phyloP scores from a whole-genome alignment of 2,888 invertebrate species.

The Exocentrus adspersus region DNA sequence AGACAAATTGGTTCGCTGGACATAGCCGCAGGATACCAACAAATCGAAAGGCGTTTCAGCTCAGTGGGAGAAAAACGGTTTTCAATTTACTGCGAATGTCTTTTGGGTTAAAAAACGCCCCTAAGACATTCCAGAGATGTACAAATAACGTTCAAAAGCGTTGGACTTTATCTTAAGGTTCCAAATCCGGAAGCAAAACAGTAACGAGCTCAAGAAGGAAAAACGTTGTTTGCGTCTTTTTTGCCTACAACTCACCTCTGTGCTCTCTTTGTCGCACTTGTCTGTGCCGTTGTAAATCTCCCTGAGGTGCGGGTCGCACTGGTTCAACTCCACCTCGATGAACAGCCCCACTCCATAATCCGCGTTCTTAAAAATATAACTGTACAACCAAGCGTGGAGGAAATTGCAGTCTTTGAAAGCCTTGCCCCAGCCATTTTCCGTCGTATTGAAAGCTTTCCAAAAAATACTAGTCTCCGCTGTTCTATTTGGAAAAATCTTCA shows the following conservation, averaged over 20 bases:
- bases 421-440: constrained; percentile 60
- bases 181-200: too few species aligned
- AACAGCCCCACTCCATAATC: constrained; percentile 55
- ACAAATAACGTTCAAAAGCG: too few species aligned
- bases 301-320: constrained; percentile 76
- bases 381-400: constrained; percentile 59
- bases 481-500: constrained; percentile 55
- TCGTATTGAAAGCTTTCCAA: constrained; percentile 67
- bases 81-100: too few species aligned
- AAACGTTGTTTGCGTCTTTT: too few species aligned
- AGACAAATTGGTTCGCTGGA: too few species aligned
- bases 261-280: constrained; percentile 67
- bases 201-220: too few species aligned
- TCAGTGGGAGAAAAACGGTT: too few species aligned
- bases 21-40: too few species aligned
- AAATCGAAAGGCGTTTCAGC: too few species aligned
- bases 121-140: too few species aligned
- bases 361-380: constrained; percentile 53
- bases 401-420: constrained; percentile 61
- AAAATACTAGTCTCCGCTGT: constrained; percentile 66
- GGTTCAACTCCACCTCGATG: constrained; percentile 71
- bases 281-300: constrained; percentile 76
- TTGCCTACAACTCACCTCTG: constrained; percentile 53
- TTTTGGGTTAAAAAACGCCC: too few species aligned
- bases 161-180: too few species aligned